phyloP scores from a whole-genome alignment of 2,113 vertebrate species.

The Numenius arquata region DNA sequence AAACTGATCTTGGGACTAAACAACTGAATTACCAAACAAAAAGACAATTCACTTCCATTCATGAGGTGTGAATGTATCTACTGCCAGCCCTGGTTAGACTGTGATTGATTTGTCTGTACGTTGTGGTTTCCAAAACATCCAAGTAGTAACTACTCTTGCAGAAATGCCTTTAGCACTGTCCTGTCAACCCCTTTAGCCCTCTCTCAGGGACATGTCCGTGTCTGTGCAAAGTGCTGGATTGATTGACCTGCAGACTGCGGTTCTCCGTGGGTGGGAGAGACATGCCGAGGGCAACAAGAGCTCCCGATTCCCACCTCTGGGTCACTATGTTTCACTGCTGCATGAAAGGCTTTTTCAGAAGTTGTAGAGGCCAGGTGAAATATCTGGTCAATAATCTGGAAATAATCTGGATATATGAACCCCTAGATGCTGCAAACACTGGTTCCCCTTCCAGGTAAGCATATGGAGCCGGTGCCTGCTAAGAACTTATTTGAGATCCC shows the following conservation, averaged over 20 bases:
- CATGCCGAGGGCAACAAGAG: neutral
- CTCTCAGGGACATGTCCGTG: neutral
- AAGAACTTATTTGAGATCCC: neutral
- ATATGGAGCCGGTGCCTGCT: neutral
- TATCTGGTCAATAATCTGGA: neutral
- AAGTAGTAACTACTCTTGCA: slow-evolving; percentile 28
- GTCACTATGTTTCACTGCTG: neutral
- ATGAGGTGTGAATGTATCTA: neutral
- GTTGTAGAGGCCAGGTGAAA: neutral
- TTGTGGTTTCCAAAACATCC: slow-evolving; percentile 16
- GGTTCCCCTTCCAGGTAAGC: neutral
- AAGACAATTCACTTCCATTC: slow-evolving; percentile 46
- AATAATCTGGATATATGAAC: neutral
- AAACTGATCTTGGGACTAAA: slow-evolving; percentile 30
- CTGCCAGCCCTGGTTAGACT: neutral
- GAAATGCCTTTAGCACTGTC: neutral
- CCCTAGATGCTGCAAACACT: neutral
- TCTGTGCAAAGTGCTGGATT: neutral
- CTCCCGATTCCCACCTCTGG: neutral
- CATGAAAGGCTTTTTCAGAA: neutral
- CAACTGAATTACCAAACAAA: slow-evolving; percentile 48
- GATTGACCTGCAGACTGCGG: neutral
- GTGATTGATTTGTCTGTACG: slow-evolving; percentile 15
- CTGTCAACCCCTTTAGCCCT: neutral
- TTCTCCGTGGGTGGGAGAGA: neutral